phyloP scores from a whole-genome alignment of 2,888 invertebrate genomes.

The Taenaris catops region DNA sequence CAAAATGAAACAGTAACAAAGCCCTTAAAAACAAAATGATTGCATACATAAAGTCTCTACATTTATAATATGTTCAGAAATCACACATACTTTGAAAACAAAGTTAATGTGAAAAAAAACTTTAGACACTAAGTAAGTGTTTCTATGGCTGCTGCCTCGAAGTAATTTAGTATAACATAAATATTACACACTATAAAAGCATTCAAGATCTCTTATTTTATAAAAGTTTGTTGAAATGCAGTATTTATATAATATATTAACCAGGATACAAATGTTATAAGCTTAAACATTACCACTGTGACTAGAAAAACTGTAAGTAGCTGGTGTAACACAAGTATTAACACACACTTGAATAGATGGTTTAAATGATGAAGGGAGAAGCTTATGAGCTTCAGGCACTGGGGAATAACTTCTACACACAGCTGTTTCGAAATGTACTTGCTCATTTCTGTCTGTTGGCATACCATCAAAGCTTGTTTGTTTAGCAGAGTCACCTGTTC shows the following conservation, averaged over 20 bases:
- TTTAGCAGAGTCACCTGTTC: conserved; percentile 89
- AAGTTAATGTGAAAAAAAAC: too few species aligned
- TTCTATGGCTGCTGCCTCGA: too few species aligned
- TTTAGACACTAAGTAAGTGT: conserved; percentile 1
- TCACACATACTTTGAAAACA: too few species aligned
- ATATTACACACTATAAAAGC: conserved; percentile 5
- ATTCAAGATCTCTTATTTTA: conserved; percentile 6
- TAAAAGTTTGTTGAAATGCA: conserved; percentile 55
- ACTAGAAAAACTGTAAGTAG: conserved; percentile 79
- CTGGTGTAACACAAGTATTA: conserved; percentile 72
- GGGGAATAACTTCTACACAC: conserved; percentile 68
- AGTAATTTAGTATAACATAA: conserved; percentile 3
- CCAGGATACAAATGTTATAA: conserved; percentile 30
- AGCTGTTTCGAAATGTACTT: conserved; percentile 66
- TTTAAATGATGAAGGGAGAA: conserved; percentile 72
- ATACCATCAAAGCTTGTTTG: conserved; percentile 83
- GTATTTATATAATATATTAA: conserved; percentile 34
- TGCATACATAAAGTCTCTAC: too few species aligned
- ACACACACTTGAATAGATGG: conserved; percentile 77
- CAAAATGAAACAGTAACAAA: too few species aligned
- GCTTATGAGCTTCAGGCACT: conserved; percentile 72
- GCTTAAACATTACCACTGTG: conserved; percentile 71
- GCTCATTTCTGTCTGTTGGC: conserved; percentile 65
- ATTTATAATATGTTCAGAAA: too few species aligned
- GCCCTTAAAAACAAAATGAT: too few species aligned